Base-by-base conservation (phyloP, 2,113 vertebrate genomes). In the Cheilinus undulatus region DNA sequence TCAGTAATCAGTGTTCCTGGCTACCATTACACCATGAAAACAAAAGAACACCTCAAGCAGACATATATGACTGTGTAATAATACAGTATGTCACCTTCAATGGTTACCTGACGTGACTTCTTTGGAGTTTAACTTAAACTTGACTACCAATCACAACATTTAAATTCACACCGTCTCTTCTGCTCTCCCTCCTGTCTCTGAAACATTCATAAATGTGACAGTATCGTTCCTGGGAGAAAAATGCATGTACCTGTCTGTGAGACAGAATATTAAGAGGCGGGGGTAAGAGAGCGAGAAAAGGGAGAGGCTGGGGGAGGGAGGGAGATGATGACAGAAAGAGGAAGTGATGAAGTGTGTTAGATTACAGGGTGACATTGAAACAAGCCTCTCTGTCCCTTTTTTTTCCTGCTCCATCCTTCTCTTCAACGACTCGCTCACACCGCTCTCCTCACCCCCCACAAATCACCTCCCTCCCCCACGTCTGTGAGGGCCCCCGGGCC, bases 281-380 rank as follows among this genome's bases (percentile, higher is more conserved):
- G 32, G 56, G 43, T 45, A 0, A 38, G 42, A 27, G 72, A 73
- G 76, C 11, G 38, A 70, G 49, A 70, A 30, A 57, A 26, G 0
- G 3, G 13, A n/a, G 40, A 61, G 60, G 65, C 43, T 54, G 12
- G 54, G 62, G 57, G 20, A 10, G 2, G 26, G 51, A 11, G 9
- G 2, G 5, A 11, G 8, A 34, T 34, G 40, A 15, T 42, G 70
- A 83, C 63, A 79, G 48, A 53, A 3, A 32, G 48, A 64, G 75
- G 73, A 80, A 67, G 69, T 73, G 76, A 86, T 79, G 46, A 83
- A 85, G 82, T 69, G 76, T 61, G 71, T 76, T 77, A 53, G 60
- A 80, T 85, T 78, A 83, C 69, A 78, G 59, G 77, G 77, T 88
- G 86, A 87, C 86, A 88, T 84, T 87, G 82, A 71, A 73, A 75